Percentiles rank a stretch among this genome's conserved stretches.
Conservation (phyloP, 2,888 invertebrate species). For the Phengaris arion region DNA sequence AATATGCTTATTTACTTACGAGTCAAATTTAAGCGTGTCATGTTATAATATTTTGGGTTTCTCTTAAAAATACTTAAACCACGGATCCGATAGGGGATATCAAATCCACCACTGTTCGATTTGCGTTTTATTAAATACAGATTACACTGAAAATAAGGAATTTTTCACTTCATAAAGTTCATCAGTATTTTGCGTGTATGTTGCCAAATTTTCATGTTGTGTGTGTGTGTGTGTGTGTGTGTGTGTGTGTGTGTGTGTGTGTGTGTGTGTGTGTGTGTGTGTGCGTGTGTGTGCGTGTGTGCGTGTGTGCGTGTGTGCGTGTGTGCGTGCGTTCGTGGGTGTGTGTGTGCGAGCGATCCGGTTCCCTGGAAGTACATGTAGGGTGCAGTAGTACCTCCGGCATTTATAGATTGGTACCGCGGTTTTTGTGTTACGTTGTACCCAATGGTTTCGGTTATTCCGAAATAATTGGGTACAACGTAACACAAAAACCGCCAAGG, state of each 20-base stretch:
- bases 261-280: constrained; percentile 33
- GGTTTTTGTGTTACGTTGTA: background rate
- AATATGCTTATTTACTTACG: no score
- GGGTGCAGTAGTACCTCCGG: constrained; percentile 51
- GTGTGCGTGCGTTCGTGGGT: constrained; percentile 51
- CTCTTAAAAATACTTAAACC: no score
- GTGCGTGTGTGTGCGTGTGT: constrained; percentile 55
- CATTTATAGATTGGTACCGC: constrained; percentile 48
- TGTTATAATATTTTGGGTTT: no score
- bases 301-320: constrained; percentile 44
- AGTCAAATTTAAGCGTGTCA: no score
- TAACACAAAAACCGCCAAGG: no score
- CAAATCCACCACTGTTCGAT: no score
- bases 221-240: constrained; percentile 48
- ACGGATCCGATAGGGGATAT: no score
- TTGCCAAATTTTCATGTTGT: constrained; percentile 77
- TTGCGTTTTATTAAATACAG: no score
- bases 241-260: constrained; percentile 38
- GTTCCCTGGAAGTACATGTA: constrained; percentile 60
- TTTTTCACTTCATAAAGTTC: constrained; percentile 31
- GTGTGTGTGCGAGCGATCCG: constrained; percentile 57
- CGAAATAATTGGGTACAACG: no score
- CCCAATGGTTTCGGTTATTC: no score
- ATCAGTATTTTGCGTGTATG: constrained; percentile 44
- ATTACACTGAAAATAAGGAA: no score